Evolutionary conservation across 2,797 vertebrate genomes (phyloP).

Genomic region (Lindbergichthys nudifrons): DNA sequence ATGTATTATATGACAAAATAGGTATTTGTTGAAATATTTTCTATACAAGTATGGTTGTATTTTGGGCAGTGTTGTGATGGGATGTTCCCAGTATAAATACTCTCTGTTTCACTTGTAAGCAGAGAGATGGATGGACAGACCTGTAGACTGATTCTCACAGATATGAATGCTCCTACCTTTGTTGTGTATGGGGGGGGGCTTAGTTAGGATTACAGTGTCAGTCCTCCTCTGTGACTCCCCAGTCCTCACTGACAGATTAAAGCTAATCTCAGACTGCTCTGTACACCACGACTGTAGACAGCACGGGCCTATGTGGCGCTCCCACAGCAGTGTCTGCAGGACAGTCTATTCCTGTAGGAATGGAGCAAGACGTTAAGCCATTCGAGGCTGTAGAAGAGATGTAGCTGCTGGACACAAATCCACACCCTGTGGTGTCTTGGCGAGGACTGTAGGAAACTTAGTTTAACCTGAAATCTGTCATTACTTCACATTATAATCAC

Average conservation of each 20-base stretch:
- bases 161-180: constrained; percentile 49
- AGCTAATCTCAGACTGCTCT: constrained; percentile 68
- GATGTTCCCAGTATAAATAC: not conserved
- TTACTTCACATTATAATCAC: constrained; percentile 29
- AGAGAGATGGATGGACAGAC: constrained; percentile 28
- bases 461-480: constrained; percentile 40
- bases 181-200: constrained; percentile 51
- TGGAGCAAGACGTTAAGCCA: not conserved
- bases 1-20: not conserved
- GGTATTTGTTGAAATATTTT: not conserved
- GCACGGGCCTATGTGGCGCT: not conserved
- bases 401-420: constrained; percentile 5
- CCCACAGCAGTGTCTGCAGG: constrained; percentile 3
- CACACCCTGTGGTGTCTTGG: constrained; percentile 19
- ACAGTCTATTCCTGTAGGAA: not conserved
- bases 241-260: constrained; percentile 68
- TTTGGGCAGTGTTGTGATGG: not conserved
- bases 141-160: constrained; percentile 31
- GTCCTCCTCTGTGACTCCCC: constrained; percentile 55
- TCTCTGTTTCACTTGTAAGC: constrained; percentile 10
- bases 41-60: not conserved
- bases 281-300: constrained; percentile 40
- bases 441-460: constrained; percentile 29
- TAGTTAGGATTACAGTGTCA: constrained; percentile 68
- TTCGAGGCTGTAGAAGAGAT: not conserved